Conservation (phyloP, 2,113 vertebrate genomes). For the Nymphicus hollandicus region DNA sequence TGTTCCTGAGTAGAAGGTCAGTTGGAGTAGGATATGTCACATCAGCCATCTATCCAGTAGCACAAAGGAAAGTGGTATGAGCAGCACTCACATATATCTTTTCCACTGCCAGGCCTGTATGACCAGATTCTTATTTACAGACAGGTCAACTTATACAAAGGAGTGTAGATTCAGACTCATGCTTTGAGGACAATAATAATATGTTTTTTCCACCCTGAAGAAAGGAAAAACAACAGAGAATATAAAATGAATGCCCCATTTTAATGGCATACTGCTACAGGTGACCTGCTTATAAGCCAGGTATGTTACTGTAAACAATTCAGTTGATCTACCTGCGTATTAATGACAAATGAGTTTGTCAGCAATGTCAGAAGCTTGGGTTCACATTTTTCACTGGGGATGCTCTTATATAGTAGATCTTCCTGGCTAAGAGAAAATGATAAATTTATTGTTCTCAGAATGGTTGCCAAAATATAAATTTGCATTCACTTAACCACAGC, state of each 20-base stretch:
- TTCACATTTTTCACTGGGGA: not conserved
- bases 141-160: not conserved
- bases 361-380: not conserved
- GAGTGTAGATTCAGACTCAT: not conserved
- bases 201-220: not conserved
- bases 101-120: not conserved
- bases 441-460: not conserved
- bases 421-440: not conserved
- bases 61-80: not conserved
- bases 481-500: not conserved
- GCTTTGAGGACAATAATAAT: not conserved
- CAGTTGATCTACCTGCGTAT: not conserved
- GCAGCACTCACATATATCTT: not conserved
- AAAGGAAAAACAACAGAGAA: not conserved
- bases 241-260: not conserved
- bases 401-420: not conserved
- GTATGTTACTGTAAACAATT: not conserved
- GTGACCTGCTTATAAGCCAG: not conserved
- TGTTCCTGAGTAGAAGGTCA: not conserved
- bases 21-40: not conserved
- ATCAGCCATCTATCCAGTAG: not conserved
- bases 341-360: not conserved
- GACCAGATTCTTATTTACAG: not conserved
- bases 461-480: constrained; percentile 2
- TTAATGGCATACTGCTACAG: not conserved